Evolutionary conservation across 2,797 vertebrate genomes (phyloP), one percentile per base, ranked within the genome.

Genomic region (Tolypeutes matacus): DNA sequence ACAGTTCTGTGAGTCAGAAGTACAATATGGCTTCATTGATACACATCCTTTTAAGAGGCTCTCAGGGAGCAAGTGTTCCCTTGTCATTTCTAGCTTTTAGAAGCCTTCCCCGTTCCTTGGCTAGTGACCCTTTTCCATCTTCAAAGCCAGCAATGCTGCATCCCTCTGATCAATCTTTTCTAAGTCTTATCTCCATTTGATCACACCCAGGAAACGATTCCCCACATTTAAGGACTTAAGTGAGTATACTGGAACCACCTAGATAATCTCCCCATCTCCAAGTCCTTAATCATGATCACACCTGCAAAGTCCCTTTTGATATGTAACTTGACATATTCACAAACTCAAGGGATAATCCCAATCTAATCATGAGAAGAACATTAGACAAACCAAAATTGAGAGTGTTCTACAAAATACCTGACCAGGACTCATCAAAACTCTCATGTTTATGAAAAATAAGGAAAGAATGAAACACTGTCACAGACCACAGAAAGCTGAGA

Each of bases 11-110:
- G 46, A 9, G 5, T 82, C 36, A 56, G 42, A 91, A 76, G 29
- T 31, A 6, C 51, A 86, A 29, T 4, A 56, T 56, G 53, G 53
- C 53, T 13, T 18, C 3, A 56, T 56, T 56, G 53, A 53, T 53
- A 53, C 14, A 53, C 51, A 53, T 56, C 18, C 13, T 49, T 95
- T 86, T 8, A n/a, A 77, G 72, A 73, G n/a, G 29, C 25, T 29
- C 0, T 14, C 27, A 7, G 2, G 27, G 7, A 64, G 0, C n/a
- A 11, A 65, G n/a, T 51, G 5, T 65, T 77, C 0, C 5, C 36
- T 60, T 88, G 21, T 18, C 10, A 36, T 84, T 72, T 53, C 12
- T 17, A 31, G 8, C 21, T 84, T 76, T 62, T 39, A 21, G 11
- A 72, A 18, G 27, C 20, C 42, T 15, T 49, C 76, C 27, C 34